Evolutionary conservation across 1,140 invertebrate genomes (phyloP).

Genomic region (Anastrepha obliqua): DNA sequence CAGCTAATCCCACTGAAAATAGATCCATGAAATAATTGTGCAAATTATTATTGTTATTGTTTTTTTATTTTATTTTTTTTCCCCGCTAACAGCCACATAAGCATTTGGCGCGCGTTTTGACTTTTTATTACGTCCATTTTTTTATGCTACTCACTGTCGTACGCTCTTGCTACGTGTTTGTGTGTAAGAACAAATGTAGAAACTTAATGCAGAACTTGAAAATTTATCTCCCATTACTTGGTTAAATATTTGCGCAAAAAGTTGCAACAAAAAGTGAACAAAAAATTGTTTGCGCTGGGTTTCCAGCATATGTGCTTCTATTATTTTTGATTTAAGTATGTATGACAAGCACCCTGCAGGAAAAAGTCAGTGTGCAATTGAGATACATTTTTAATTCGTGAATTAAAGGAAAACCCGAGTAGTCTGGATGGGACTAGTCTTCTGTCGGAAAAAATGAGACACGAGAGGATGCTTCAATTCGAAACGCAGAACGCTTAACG

Average conservation of each 20-base stretch:
- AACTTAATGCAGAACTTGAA: conserved; percentile 46
- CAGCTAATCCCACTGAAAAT: conserved; percentile 48
- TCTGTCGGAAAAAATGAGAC: too few species aligned
- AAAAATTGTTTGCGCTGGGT: conserved; percentile 4
- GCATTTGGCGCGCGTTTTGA: background rate
- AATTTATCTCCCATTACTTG: conserved; percentile 44
- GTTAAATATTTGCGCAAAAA: conserved; percentile 41
- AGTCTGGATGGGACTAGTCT: too few species aligned
- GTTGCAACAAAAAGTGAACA: background rate
- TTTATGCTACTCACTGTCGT: background rate
- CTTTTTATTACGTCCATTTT: background rate
- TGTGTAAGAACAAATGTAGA: background rate
- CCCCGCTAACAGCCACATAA: conserved; percentile 5
- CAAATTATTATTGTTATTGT: conserved; percentile 36
- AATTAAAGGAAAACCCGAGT: too few species aligned
- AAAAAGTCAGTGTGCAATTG: background rate
- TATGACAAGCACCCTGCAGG: background rate
- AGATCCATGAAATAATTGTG: conserved; percentile 52
- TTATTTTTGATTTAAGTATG: background rate
- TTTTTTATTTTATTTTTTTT: background rate
- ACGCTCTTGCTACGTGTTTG: background rate
- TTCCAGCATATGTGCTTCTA: background rate
- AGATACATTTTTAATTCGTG: too few species aligned
- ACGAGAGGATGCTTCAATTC: too few species aligned
- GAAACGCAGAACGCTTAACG: too few species aligned